Conservation (phyloP, 2,888 invertebrate genomes). For the Coenonympha glycerion region DNA sequence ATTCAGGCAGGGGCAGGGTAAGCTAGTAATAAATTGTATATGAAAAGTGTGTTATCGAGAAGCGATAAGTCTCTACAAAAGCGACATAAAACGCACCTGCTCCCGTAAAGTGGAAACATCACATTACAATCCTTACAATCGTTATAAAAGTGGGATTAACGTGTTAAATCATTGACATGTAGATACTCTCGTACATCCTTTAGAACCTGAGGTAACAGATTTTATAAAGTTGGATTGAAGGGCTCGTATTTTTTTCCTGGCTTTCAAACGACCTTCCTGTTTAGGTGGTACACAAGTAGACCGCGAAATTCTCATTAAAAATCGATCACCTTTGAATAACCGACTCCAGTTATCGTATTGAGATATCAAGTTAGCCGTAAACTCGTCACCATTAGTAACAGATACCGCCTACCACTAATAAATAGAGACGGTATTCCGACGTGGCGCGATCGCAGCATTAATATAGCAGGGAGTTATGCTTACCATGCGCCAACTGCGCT, state of each 20-base stretch:
- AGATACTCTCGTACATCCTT: not conserved
- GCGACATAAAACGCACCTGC: slow-evolving; percentile 1
- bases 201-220: not conserved
- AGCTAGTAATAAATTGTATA: too few species aligned
- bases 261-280: too few species aligned
- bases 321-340: too few species aligned
- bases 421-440: not conserved
- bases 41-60: not conserved
- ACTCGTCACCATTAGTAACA: too few species aligned
- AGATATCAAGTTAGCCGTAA: too few species aligned
- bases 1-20: too few species aligned
- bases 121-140: not conserved
- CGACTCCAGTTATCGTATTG: too few species aligned
- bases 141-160: not conserved
- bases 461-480: slow-evolving; percentile 41
- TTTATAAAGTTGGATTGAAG: too few species aligned
- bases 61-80: not conserved
- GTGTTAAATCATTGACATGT: not conserved
- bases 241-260: too few species aligned
- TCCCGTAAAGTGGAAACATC: not conserved
- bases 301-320: too few species aligned
- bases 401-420: not conserved
- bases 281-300: too few species aligned
- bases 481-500: slow-evolving; percentile 57
- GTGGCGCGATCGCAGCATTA: slow-evolving; percentile 1